A percentile compares a stretch with the other conserved stretches of the same genome.
phyloP scores from a whole-genome alignment of 2,888 invertebrate species.

The Melanargia galathea region DNA sequence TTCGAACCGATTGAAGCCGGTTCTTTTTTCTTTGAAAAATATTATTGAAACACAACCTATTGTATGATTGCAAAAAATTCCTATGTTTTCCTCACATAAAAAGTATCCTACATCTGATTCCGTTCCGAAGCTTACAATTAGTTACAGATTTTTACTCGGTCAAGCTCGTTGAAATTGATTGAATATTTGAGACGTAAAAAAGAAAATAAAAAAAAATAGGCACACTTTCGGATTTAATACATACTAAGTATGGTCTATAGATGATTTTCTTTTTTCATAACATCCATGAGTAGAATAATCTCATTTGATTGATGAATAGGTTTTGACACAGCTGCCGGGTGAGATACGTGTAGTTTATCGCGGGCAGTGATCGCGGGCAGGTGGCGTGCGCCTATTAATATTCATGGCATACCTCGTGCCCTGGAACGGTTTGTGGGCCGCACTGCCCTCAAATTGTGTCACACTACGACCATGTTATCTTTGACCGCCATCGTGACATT shows the following conservation, averaged over 20 bases:
- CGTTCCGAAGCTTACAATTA: too few relatives aligned
- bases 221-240: background rate
- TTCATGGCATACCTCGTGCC: constrained; percentile 68
- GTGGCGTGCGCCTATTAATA: constrained; percentile 71
- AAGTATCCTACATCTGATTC: too few relatives aligned
- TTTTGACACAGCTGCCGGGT: constrained; percentile 10
- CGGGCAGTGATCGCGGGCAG: constrained; percentile 56
- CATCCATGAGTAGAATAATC: constrained; percentile 6
- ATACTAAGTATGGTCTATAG: background rate
- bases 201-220: too few relatives aligned
- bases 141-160: too few relatives aligned
- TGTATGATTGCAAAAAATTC: too few relatives aligned
- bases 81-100: too few relatives aligned
- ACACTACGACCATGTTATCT: constrained; percentile 43
- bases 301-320: constrained; percentile 19
- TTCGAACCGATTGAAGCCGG: too few relatives aligned
- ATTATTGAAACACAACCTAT: too few relatives aligned
- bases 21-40: too few relatives aligned
- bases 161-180: too few relatives aligned
- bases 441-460: constrained; percentile 54
- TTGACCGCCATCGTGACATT: constrained; percentile 22
- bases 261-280: background rate
- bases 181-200: too few relatives aligned
- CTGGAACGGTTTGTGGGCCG: constrained; percentile 54
- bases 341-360: constrained; percentile 31